Base-by-base conservation (phyloP, 2,888 invertebrate genomes). In the Drosophila quinaria region DNA sequence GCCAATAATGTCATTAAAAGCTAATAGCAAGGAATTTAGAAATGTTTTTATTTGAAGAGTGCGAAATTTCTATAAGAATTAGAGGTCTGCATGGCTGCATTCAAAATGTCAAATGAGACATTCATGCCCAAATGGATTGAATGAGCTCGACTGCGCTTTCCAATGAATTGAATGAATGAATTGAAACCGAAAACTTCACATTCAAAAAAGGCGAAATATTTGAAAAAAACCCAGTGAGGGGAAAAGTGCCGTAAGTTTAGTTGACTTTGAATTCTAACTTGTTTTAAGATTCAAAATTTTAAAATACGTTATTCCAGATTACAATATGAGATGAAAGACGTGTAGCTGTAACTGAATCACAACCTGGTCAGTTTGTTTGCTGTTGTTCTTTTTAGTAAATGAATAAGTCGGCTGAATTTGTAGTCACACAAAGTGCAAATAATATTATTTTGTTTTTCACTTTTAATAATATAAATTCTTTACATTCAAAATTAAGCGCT, bases 401-500 rank as follows among this genome's bases (percentile, higher is more conserved):
- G 50, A 76, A 64, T 61, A 79, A 76, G 35, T 64, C 55, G 33
- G 41, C 35, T 37, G 11, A 35, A 68, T 68, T 61, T 59, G 37
- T 54, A 39, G 60, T 69, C 70, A 75, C 80, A 82, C 55, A 56
- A 70, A 33, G 59, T 63, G 73, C 62, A 56, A 74, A 61, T 70
- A 61, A 73, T 74, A 74, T 73, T 67, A 61, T 78, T 74, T 74
- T 60, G 62, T 73, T 67, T 46, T 55, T 60, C 47, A 64, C 62
- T 63, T 68, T 61, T 60, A 76, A 64, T 60, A 76, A 63, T 62
- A 66, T 73, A 73, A 74, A 66, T 77, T 66, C 62, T 83, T 83
- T 83, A 87, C 84, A 74, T 54, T 70, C 37, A 79, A 88, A 75
- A 70, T 78, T 75, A 87, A 87, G 68, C 44, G 63, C 33, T 62